A percentile compares a stretch with the other conserved stretches of the same genome.
phyloP scores from a whole-genome alignment of 2,888 invertebrate genomes.

The Lasioglossum oenotherae region DNA sequence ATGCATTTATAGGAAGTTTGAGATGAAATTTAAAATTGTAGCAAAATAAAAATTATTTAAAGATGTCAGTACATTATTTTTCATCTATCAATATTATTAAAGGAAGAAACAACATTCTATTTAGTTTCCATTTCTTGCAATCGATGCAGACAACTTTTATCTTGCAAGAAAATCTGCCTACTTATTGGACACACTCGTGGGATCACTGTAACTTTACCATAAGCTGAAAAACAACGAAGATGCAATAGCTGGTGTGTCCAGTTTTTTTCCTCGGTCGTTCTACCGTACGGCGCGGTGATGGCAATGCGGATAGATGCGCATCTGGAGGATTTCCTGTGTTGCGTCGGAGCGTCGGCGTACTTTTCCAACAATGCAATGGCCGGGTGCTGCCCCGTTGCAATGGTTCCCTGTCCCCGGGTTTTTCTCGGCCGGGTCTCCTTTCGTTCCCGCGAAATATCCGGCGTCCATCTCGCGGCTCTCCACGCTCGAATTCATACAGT shows the following conservation, averaged over 20 bases:
- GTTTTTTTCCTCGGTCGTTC: neutral
- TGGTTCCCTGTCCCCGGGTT: constrained; percentile 28
- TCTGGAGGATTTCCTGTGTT: constrained; percentile 62
- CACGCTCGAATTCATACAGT: constrained; percentile 71
- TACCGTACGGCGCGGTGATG: neutral
- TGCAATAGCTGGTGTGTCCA: neutral
- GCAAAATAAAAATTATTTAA: too few species aligned
- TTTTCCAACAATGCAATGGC: constrained; percentile 45
- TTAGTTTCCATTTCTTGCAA: neutral
- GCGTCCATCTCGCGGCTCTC: constrained; percentile 41
- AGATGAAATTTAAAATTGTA: too few species aligned
- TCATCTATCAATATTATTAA: neutral
- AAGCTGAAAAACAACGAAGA: neutral
- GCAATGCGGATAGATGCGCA: constrained; percentile 37
- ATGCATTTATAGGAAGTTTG: too few species aligned
- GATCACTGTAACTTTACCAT: neutral
- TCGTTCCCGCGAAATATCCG: constrained; percentile 20
- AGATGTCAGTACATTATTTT: too few species aligned
- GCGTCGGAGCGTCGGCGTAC: constrained; percentile 28
- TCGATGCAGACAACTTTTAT: neutral
- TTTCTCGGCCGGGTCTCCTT: constrained; percentile 22
- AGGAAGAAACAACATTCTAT: neutral
- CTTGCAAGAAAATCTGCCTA: too few species aligned
- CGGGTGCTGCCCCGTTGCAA: constrained; percentile 23
- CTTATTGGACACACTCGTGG: neutral